phyloP scores from a whole-genome alignment of 92 coral and sea anemone species.

The Epizoanthus illoricatus region DNA sequence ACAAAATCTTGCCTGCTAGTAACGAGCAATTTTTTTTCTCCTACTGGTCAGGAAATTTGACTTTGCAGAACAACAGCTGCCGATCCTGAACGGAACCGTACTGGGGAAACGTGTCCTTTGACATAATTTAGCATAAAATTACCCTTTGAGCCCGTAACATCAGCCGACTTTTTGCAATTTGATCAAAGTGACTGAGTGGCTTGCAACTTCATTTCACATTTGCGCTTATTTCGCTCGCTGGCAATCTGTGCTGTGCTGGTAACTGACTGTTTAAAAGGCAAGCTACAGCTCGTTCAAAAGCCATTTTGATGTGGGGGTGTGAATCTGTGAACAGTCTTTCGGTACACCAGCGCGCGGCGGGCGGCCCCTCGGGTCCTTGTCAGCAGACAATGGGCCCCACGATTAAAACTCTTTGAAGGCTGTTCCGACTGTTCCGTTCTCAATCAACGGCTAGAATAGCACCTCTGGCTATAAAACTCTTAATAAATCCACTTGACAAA shows the following conservation, averaged over 20 bases:
- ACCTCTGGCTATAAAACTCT: conserved; percentile 40
- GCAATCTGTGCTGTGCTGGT: background rate
- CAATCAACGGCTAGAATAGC: conserved; percentile 31
- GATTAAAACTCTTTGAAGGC: conserved; percentile 54
- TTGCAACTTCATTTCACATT: background rate
- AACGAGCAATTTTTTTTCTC: background rate
- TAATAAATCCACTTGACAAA: conserved; percentile 25
- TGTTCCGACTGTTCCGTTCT: conserved; percentile 55
- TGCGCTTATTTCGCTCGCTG: background rate
- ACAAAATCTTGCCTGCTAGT: background rate
- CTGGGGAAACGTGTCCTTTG: conserved; percentile 64
- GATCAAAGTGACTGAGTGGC: conserved; percentile 11
- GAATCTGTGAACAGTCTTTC: conserved; percentile 27
- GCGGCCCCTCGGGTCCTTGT: conserved; percentile 54
- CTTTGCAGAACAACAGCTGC: conserved; percentile 68
- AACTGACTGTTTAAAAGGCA: background rate
- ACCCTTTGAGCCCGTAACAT: conserved; percentile 65
- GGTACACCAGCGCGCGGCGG: conserved; percentile 50
- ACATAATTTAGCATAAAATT: conserved; percentile 89
- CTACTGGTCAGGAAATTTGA: conserved; percentile 22
- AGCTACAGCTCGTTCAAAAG: conserved; percentile 28
- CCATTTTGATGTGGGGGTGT: conserved; percentile 42
- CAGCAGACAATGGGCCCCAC: conserved; percentile 67
- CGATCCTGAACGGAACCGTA: conserved; percentile 41
- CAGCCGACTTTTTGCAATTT: conserved; percentile 22